Evolutionary conservation across 2,113 vertebrate species (phyloP), one percentile per base, ranked within the genome.

Genomic region (Pachypanchax playfairii): DNA sequence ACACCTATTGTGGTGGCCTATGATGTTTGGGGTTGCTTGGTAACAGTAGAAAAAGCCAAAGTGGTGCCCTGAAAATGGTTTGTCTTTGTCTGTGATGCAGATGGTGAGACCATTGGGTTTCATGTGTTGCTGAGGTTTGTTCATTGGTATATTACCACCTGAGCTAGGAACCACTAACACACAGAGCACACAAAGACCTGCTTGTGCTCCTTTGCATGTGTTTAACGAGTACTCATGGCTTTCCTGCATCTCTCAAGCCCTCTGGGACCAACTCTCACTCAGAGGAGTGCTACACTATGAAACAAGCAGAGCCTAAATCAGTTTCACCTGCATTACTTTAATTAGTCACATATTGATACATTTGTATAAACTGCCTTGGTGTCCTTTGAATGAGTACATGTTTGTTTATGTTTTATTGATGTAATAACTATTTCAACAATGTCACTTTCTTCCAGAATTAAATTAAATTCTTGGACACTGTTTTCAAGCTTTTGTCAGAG

Each of bases 71-170:
- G 49, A 74, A 74, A 83, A 66, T 53, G 67, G 80, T 65, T 65
- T 69, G 75, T 87, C 84, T 87, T 86, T 88, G 82, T 89, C 90
- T 87, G 80, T 70, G 74, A 71, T 85, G 72, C 48, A 33, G 66
- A 42, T 80, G 79, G 53, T 73, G 53, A 66, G 21, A 70, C 75
- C 80, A 84, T 90, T 75, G 65, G 68, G 67, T 90, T 91, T 89
- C 87, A 82, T 83, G 68, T 88, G 82, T 59, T 79, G 87, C 82
- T 85, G 82, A 86, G 72, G 69, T 59, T 70, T 84, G 79, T 84
- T 88, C 79, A 85, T 47, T 46, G 65, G 57, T 50, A 87, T 88
- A 87, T 90, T 87, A 88, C 63, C 17, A 50, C 63, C n/a, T 57
- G 77, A 73, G 81, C 83, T 86, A 83, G 79, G 83, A 88, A 79